phyloP scores from a whole-genome alignment of 1,140 invertebrate genomes.

The Drosophila seguyi region DNA sequence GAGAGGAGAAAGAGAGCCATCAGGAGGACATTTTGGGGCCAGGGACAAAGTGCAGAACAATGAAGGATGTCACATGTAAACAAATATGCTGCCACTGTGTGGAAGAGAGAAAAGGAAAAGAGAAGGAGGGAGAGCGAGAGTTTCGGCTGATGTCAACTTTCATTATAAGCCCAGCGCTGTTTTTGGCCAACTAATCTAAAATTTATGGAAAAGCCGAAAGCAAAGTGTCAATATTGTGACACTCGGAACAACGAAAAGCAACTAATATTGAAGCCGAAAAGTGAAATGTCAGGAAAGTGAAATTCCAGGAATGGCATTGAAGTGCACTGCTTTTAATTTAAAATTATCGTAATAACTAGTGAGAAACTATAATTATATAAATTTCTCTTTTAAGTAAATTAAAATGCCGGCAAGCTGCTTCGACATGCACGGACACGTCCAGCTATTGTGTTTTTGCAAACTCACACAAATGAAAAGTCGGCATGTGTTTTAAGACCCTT shows the following conservation, averaged over 20 bases:
- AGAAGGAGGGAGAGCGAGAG: neutral
- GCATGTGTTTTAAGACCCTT: neutral
- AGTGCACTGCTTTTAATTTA: neutral
- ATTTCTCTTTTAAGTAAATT: too few relatives aligned
- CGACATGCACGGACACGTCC: neutral
- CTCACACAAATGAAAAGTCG: neutral
- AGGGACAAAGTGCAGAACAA: constrained; percentile 65
- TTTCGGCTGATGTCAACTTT: constrained; percentile 41
- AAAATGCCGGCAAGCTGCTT: neutral
- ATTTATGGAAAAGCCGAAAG: constrained; percentile 71
- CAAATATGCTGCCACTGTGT: constrained; percentile 40
- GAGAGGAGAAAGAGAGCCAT: constrained; percentile 16
- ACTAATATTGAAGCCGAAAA: constrained; percentile 26
- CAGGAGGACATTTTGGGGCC: constrained; percentile 74
- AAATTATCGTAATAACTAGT: too few relatives aligned
- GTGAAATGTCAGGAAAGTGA: constrained; percentile 23
- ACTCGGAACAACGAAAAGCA: constrained; percentile 24
- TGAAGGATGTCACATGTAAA: constrained; percentile 75
- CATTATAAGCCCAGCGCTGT: constrained; percentile 24
- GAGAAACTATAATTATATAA: too few relatives aligned
- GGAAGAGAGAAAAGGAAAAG: neutral
- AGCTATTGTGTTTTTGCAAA: neutral
- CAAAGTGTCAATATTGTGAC: constrained; percentile 65
- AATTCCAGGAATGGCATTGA: constrained; percentile 23
- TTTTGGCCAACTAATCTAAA: constrained; percentile 75